Evolutionary conservation across 2,888 invertebrate genomes (phyloP).

Genomic region (Drosophila cognata): DNA sequence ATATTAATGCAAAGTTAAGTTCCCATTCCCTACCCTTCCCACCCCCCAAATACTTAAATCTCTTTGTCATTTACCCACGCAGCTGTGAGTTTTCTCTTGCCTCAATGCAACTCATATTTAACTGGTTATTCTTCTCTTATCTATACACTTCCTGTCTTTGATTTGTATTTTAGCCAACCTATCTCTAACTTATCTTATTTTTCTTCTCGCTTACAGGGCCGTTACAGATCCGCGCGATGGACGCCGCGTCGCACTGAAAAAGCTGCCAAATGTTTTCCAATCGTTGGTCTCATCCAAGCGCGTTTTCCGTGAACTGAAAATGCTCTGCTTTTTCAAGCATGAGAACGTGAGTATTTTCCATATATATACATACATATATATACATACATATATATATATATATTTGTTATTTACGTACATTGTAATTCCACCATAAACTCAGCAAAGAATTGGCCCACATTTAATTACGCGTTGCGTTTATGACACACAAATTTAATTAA

Average conservation of each 20-base stretch:
- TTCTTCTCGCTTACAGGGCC: constrained; percentile 89
- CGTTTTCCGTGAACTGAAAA: constrained; percentile 99
- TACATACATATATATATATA: neutral
- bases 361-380: constrained; percentile 7
- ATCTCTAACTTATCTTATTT: constrained; percentile 1
- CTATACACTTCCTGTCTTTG: neutral
- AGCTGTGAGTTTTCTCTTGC: constrained; percentile 1
- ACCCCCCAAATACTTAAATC: constrained; percentile 17
- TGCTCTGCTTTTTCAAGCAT: constrained; percentile 99
- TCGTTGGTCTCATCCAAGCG: constrained; percentile 99
- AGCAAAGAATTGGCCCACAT: constrained; percentile 34
- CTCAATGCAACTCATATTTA: neutral
- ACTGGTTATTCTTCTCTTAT: neutral
- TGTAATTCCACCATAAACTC: neutral
- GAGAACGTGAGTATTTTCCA: constrained; percentile 94
- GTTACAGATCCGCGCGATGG: constrained; percentile 99
- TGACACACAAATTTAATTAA: constrained; percentile 63
- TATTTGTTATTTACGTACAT: constrained; percentile 1
- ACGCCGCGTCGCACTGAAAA: constrained; percentile 98
- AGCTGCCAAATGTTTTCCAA: constrained; percentile 99
- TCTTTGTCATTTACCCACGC: neutral
- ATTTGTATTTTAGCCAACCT: neutral
- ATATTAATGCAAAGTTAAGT: constrained; percentile 50
- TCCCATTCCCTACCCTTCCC: constrained; percentile 4
- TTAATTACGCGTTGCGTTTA: constrained; percentile 58